Conservation (phyloP, 2,113 vertebrate species). For the Ardeotis arabs region DNA sequence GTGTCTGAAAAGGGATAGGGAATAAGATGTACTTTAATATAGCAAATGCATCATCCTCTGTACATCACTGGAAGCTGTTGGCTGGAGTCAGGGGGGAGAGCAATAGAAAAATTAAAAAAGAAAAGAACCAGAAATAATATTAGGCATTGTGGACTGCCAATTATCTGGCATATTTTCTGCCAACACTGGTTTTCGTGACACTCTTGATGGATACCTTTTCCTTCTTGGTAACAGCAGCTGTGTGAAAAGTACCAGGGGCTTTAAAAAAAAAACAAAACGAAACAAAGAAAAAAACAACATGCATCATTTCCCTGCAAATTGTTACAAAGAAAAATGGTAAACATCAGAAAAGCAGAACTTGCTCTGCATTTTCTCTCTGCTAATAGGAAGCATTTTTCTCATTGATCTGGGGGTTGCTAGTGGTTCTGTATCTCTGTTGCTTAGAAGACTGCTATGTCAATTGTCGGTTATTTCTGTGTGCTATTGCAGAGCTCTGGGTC, state of each 20-base stretch:
- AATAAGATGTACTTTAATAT: constrained; percentile 44
- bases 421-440: not conserved
- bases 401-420: not conserved
- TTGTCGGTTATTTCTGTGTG: constrained; percentile 39
- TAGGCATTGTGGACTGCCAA: not conserved
- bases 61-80: constrained; percentile 25
- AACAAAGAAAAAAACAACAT: not conserved
- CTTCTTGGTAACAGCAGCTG: constrained; percentile 41
- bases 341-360: constrained; percentile 16
- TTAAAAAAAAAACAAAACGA: not conserved
- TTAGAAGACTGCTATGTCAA: not conserved
- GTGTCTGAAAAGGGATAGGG: constrained; percentile 4
- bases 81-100: not conserved
- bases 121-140: constrained; percentile 1
- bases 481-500: not conserved
- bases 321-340: constrained; percentile 8
- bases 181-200: not conserved
- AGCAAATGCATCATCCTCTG: constrained; percentile 49
- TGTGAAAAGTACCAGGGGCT: constrained; percentile 28
- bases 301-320: not conserved
- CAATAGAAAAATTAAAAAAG: not conserved
- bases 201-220: constrained; percentile 25
- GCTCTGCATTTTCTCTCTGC: constrained; percentile 1
- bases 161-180: constrained; percentile 13
- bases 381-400: not conserved